Evolutionary conservation across 2,797 vertebrate genomes (phyloP), one percentile per base, ranked within the genome.

Genomic region (Paguma larvata): DNA sequence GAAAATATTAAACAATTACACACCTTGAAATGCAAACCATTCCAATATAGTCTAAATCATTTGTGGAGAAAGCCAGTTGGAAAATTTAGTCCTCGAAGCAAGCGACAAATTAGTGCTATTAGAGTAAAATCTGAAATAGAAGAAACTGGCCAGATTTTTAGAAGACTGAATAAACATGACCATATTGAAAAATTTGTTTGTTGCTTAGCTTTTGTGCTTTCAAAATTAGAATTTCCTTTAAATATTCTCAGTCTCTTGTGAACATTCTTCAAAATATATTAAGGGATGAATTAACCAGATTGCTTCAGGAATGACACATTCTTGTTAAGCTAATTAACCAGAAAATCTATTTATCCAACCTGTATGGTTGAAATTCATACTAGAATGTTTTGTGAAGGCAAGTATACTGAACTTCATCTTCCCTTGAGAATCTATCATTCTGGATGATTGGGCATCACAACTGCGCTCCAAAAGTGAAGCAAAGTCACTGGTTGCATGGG

Each of bases 21-120:
- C 32, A 84, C 62, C 51, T 79, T 75, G 68, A 95, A 93, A 84
- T 92, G 30, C 56, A 96, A 94, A 78, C 34, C 70, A 53, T 96
- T 82, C 44, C 34, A 59, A 30, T 14, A 34, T 23, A 48, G 23
- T 87, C 75, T 59, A 96, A 83, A 85, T 94, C 32, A 6, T 79
- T 72, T 72, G n/a, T 92, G 44, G 38, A 95, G 73, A 95, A 96
- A 94, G 44, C 5, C 6, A 73, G 32, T 85, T 90, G 41, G 63
- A 95, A 97, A 93, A 94, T 93, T 93, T 82, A 89, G n/a, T 92
- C 84, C 90, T 95, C 77, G 92, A 95, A 95, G 70, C 51, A 95
- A 92, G 44, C 67, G 41, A 91, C 73, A 75, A 70, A 72, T 91
- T 56, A 92, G n/a, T 95, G 21, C 32, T 70, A 88, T 97, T 30